Conservation (phyloP, 2,113 vertebrate species). For the Strigops habroptila region DNA sequence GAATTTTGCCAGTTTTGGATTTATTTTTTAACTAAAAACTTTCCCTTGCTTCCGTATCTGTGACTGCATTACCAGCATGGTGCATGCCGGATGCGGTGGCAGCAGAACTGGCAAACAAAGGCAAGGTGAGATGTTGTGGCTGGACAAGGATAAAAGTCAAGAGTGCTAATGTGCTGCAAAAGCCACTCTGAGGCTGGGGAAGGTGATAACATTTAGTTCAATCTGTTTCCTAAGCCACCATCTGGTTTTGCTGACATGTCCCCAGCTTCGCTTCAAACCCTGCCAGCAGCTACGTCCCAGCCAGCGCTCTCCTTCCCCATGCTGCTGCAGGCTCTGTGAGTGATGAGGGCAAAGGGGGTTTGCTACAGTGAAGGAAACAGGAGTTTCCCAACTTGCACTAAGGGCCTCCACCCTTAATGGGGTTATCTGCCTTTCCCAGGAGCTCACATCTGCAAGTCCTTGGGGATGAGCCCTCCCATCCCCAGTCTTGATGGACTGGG, state of each 20-base stretch:
- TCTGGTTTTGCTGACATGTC: neutral
- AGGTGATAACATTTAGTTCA: neutral
- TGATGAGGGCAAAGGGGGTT: neutral
- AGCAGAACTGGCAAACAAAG: neutral
- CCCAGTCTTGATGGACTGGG: neutral
- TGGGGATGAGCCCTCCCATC: neutral
- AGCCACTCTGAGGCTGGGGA: neutral
- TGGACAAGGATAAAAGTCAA: neutral
- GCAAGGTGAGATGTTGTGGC: neutral
- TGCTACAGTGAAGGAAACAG: neutral
- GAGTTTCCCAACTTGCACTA: neutral
- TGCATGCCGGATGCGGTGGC: neutral
- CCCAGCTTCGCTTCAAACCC: neutral
- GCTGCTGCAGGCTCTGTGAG: accelerated
- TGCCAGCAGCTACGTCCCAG: neutral
- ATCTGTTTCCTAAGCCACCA: neutral
- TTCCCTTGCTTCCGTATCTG: neutral
- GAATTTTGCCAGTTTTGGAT: neutral
- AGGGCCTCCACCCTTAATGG: neutral
- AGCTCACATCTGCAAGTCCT: neutral
- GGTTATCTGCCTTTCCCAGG: neutral
- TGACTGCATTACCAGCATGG: accelerated
- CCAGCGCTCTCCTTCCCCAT: accelerated
- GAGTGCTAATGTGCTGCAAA: neutral
- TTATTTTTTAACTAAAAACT: neutral